phyloP scores from a whole-genome alignment of 2,113 vertebrate species.

The Atlantisia rogersi region DNA sequence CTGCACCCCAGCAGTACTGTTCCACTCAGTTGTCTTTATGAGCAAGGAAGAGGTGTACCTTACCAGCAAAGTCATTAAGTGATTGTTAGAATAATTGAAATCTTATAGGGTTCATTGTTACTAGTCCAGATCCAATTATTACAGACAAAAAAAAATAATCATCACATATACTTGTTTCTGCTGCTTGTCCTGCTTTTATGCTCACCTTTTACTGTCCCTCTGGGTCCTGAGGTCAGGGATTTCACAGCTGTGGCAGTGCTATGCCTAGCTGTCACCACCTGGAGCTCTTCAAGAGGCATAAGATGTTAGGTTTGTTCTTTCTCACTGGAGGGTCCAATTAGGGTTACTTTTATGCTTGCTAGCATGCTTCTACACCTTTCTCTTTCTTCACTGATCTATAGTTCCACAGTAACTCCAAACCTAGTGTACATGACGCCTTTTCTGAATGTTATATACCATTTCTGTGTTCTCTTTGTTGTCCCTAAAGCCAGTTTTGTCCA shows the following conservation, averaged over 20 bases:
- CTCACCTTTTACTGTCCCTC: not conserved
- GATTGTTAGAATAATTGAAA: not conserved
- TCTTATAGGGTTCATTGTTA: not conserved
- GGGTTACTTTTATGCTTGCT: not conserved
- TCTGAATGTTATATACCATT: constrained; percentile 42
- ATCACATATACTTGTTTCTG: not conserved
- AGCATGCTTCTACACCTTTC: not conserved
- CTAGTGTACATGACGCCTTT: not conserved
- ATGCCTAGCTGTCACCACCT: not conserved
- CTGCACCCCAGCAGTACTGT: not conserved
- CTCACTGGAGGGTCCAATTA: not conserved
- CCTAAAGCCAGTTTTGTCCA: constrained; percentile 61
- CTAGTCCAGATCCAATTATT: not conserved
- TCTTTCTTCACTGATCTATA: not conserved
- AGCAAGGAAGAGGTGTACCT: not conserved
- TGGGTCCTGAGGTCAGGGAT: not conserved
- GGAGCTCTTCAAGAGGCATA: not conserved
- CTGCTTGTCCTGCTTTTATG: not conserved
- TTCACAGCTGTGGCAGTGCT: not conserved
- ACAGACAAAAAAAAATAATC: not conserved
- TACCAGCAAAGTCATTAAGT: not conserved
- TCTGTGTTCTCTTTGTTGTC: constrained; percentile 61
- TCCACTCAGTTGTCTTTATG: not conserved
- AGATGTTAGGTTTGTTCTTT: not conserved
- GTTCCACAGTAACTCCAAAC: not conserved